Base-by-base conservation (phyloP, 2,113 vertebrate species). In the Chitala chitala region DNA sequence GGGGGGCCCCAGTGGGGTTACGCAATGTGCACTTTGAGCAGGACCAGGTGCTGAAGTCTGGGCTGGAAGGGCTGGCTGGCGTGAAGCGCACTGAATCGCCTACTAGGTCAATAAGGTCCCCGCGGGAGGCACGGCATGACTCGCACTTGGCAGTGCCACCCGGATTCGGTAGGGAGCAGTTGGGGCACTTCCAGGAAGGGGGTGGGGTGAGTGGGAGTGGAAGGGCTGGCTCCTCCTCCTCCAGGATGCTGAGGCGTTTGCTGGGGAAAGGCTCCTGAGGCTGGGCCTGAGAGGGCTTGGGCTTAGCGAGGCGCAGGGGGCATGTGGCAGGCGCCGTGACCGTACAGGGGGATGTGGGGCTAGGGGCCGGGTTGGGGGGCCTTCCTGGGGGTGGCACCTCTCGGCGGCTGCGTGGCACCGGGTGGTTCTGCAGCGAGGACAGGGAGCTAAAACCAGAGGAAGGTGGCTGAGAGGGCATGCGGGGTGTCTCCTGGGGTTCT, bases 11-110 rank as follows among this genome's bases (percentile, higher is more conserved):
- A 0, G 94, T 97, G 66, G 95, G 93, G 82, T 98, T 98, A 73
- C 92, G 91, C 68, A 98, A 85, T 0, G 97, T 98, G 85, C 97
- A 99, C 84, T 94, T 96, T 72, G 94, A 95, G 20, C 97, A 99
- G 0, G 93, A 88, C 97, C 97, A 99, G 24, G 92, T 95, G 80
- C 93, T 95, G 78, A 98, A 98, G 87, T 99, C 97, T 0, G 95
- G 94, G 82, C 95, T 98, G 59, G 96, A 96, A 5, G 96, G 94
- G 81, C 93, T 93, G 31, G 93, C 93, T 0, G 96, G 96, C 0
- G 94, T 96, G 80, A 94, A 98, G 15, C 96, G 92, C 80, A 98
- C 95, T 0, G 91, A 88, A 80, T 98, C 96, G 0, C 94, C 94
- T 0, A 92, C 84, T 36, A 98, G 82, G 71, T 97, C 94, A 1